Evolutionary conservation across 1,140 invertebrate species (phyloP), one percentile per base, ranked within the genome.

Genomic region (Pachyrhynchus sulphureomaculatus): DNA sequence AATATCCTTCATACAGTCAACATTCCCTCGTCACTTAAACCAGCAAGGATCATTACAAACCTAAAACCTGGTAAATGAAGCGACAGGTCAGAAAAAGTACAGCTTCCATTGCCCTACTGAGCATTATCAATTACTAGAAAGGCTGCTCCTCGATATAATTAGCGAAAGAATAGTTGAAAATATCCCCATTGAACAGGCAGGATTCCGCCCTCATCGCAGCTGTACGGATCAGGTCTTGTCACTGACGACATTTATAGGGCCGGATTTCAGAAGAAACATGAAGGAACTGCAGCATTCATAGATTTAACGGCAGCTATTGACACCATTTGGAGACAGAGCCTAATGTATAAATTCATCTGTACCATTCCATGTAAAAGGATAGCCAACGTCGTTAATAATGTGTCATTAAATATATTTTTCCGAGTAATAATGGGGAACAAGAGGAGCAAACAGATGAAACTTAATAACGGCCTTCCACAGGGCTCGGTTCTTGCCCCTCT

Each of bases 401-500:
- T n/a, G n/a, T n/a, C n/a, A n/a, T n/a, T n/a, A n/a, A n/a, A 48
- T 20, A 49, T 20, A 52, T n/a, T 13, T 42, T 48, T 59, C 42
- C 56, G 39, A 44, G 29, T 36, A 5, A 37, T 48, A 5, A 58
- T 58, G 3, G 55, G 32, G 4, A 20, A 47, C 20, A 47, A 39
- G 24, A 23, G 2, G 8, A 56, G 53, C 41, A 53, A 8, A 52
- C 10, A 21, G 13, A 54, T 41, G 39, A 54, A 45, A 36, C 45
- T 58, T n/a, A 58, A 48, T 48, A 58, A 58, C 21, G 55, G 55
- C 20, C 44, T 36, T 21, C 45, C 34, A 41, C 57, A 60, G 41
- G 57, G 57, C 4, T 61, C 26, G 9, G 58, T 61, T 4, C 49
- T 61, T 24, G 58, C 39, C 9, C 58, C 58, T n/a, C 29, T 61